Evolutionary conservation across 2,888 invertebrate species (phyloP).

Genomic region (Cristatella mucedo): DNA sequence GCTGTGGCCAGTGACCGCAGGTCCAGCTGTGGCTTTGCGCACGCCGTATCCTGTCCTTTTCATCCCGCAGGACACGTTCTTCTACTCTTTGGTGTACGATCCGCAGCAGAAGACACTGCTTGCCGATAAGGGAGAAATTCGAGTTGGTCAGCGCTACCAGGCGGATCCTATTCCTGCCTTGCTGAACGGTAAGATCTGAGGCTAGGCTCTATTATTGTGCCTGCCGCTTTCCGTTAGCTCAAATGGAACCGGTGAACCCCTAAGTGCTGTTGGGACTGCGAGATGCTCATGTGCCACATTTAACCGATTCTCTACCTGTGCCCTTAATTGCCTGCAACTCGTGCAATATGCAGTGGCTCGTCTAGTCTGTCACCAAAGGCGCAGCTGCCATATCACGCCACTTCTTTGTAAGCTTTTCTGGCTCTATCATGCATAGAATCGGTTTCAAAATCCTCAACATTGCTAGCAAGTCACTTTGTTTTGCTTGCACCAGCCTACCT

Average conservation of each 20-base stretch:
- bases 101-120: conserved; percentile 94
- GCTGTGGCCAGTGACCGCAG: too few relatives aligned
- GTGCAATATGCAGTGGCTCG: too few relatives aligned
- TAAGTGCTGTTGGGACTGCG: not conserved
- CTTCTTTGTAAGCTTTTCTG: too few relatives aligned
- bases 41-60: conserved; percentile 8
- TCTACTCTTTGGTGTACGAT: conserved; percentile 98
- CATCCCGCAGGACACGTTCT: conserved; percentile 77
- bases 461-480: too few relatives aligned
- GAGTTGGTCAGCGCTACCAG: conserved; percentile 83
- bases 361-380: too few relatives aligned
- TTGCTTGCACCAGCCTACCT: too few relatives aligned
- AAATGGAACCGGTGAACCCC: not conserved
- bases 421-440: too few relatives aligned
- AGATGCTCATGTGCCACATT: not conserved
- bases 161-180: conserved; percentile 65
- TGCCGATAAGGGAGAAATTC: conserved; percentile 89
- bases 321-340: too few relatives aligned
- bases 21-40: too few relatives aligned
- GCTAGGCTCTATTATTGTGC: conserved; percentile 6
- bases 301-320: too few relatives aligned
- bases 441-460: too few relatives aligned
- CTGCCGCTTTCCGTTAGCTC: conserved; percentile 3
- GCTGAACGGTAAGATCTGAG: conserved; percentile 14
- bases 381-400: too few relatives aligned